phyloP scores from a whole-genome alignment of 2,113 vertebrate species.

The Phrynocephalus versicolor region DNA sequence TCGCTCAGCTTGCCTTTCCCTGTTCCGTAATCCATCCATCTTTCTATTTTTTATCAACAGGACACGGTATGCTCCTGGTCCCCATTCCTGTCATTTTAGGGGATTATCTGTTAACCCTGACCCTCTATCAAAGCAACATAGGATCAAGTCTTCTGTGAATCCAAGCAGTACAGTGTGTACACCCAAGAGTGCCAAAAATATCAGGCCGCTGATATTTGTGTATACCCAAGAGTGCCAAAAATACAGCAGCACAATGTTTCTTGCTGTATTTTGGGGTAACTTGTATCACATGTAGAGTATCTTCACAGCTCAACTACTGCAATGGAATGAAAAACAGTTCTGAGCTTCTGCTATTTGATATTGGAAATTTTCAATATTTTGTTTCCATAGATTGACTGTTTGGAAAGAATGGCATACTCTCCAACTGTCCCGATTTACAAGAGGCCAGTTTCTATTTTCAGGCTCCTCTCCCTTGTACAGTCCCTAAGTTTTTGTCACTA shows the following conservation, averaged over 20 bases:
- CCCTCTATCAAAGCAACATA: background rate
- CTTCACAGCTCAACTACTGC: background rate
- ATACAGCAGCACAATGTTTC: background rate
- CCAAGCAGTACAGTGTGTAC: background rate
- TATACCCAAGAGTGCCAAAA: background rate
- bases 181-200: background rate
- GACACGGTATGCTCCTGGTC: background rate
- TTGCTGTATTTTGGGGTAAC: background rate
- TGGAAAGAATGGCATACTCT: slow-evolving; percentile 1
- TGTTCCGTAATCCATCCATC: background rate
- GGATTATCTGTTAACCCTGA: background rate
- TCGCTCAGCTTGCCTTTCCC: background rate
- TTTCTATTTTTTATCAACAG: background rate
- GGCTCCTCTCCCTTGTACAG: background rate
- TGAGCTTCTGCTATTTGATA: background rate
- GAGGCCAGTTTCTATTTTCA: background rate
- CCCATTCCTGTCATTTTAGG: background rate
- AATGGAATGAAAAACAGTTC: slow-evolving; percentile 23
- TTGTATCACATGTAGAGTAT: background rate
- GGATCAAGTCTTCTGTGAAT: background rate
- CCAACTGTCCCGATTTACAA: background rate
- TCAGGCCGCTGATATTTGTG: background rate
- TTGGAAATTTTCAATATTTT: slow-evolving; percentile 10
- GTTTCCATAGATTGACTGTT: slow-evolving; percentile 7
- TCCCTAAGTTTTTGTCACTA: background rate